These are phyloP conservation scores for Andrena praecox DNA, from an alignment of 2,888 invertebrate genomes.

Conservation along the genomic window DNA sequence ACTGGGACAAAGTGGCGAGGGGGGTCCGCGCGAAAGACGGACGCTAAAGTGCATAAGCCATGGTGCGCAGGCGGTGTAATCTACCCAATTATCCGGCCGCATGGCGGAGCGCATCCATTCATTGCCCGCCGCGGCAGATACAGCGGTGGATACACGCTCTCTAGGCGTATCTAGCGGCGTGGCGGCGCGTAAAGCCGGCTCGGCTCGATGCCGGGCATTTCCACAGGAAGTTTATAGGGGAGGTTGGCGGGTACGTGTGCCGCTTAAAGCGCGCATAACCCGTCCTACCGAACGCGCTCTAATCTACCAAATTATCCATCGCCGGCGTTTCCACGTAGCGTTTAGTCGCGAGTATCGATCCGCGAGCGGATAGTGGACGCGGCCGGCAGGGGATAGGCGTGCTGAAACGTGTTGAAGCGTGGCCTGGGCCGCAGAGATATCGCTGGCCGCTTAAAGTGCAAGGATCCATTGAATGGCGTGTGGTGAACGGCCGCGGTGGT, in stretches of 20 bases:
- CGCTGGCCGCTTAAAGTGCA: slow-evolving; percentile 16
- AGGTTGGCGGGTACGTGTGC: slow-evolving; percentile 44
- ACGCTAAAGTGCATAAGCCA: slow-evolving; percentile 62
- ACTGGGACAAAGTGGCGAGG: slow-evolving; percentile 42
- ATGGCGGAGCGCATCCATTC: slow-evolving; percentile 61
- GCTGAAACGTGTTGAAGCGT: slow-evolving; percentile 3
- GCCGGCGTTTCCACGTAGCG: slow-evolving; percentile 42
- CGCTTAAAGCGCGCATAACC: slow-evolving; percentile 64
- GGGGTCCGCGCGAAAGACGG: slow-evolving; percentile 23
- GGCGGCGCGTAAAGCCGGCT: slow-evolving; percentile 43
- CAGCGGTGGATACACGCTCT: slow-evolving; percentile 54
- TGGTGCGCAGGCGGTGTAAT: slow-evolving; percentile 59
- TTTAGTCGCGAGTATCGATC: slow-evolving; percentile 57
- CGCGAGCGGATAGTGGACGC: slow-evolving; percentile 2
- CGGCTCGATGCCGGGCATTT: slow-evolving; percentile 47
- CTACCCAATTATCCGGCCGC: slow-evolving; percentile 71
- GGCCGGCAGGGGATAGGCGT: background rate
- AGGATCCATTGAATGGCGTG: slow-evolving; percentile 49
- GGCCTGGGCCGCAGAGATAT: background rate
- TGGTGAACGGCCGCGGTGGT: slow-evolving; percentile 49
- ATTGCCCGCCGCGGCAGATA: slow-evolving; percentile 56
- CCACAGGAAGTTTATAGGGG: slow-evolving; percentile 44
- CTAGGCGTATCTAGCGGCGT: slow-evolving; percentile 44
- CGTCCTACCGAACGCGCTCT: slow-evolving; percentile 47
- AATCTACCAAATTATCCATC: slow-evolving; percentile 70